Evolutionary conservation across 2,888 invertebrate genomes (phyloP).

Genomic region (Nesidiocoris tenuis): DNA sequence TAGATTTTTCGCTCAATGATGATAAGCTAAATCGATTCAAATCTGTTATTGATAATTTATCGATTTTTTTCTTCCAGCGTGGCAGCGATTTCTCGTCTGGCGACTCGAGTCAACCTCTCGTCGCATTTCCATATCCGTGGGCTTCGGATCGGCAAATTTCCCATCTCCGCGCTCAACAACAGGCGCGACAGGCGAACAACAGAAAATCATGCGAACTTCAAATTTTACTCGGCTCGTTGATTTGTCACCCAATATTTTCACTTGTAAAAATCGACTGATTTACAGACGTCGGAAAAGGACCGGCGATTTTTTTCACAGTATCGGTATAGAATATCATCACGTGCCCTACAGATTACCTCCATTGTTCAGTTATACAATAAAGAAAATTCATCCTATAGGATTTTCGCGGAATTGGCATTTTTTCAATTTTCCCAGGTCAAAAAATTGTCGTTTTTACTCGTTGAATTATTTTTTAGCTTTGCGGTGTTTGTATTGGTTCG

Average conservation of each 20-base stretch:
- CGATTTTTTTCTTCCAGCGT: background rate
- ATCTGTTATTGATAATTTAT: too few relatives aligned
- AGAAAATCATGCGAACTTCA: background rate
- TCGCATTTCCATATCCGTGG: too few relatives aligned
- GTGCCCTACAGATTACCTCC: conserved; percentile 55
- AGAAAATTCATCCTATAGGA: too few relatives aligned
- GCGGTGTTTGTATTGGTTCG: background rate
- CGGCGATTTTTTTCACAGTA: conserved; percentile 49
- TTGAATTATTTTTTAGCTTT: background rate
- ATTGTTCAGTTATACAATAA: conserved; percentile 16
- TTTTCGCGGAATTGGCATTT: background rate
- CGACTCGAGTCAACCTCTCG: background rate
- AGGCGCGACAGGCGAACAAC: background rate
- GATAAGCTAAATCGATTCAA: too few relatives aligned
- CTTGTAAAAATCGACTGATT: background rate
- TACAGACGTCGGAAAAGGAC: conserved; percentile 17
- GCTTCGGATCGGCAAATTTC: too few relatives aligned
- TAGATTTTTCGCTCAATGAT: background rate
- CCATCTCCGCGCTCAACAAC: background rate
- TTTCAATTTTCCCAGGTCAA: background rate
- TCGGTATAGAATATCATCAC: conserved; percentile 55
- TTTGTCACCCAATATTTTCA: background rate
- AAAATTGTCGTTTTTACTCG: background rate
- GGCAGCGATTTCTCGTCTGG: background rate
- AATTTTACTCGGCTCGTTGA: background rate